A percentile compares a stretch with the other conserved stretches of the same genome.
These are phyloP conservation scores for Nipponacmea schrenckii DNA, from an alignment of 2,888 invertebrate species.

Conservation along the genomic window DNA sequence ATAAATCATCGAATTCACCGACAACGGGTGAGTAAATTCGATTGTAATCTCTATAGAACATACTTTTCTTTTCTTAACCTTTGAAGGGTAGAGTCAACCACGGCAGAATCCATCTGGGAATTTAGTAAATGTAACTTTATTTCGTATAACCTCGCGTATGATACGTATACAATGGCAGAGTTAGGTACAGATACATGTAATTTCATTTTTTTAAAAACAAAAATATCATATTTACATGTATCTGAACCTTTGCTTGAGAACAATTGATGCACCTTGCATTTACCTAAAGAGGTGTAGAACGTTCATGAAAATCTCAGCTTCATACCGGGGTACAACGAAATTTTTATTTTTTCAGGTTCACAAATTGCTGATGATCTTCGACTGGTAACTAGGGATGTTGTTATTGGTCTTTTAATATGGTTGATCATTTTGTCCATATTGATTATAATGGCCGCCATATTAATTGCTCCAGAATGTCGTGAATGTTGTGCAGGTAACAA, in stretches of 20 bases:
- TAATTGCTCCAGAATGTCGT: slow-evolving; percentile 6
- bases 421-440: slow-evolving; percentile 12
- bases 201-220: too few relatives aligned
- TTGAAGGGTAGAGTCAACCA: too few relatives aligned
- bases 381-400: slow-evolving; percentile 11
- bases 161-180: too few relatives aligned
- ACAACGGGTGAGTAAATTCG: neutral
- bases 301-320: neutral
- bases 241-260: too few relatives aligned
- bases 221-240: too few relatives aligned
- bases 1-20: neutral
- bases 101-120: too few relatives aligned
- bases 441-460: slow-evolving; percentile 9
- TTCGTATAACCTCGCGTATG: too few relatives aligned
- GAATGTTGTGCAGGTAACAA: neutral
- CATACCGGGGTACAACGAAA: neutral
- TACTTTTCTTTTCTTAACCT: too few relatives aligned
- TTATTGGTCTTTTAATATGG: slow-evolving; percentile 15
- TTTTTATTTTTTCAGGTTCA: neutral
- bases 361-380: neutral
- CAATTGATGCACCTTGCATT: too few relatives aligned
- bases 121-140: too few relatives aligned
- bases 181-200: too few relatives aligned
- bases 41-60: neutral
- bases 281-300: too few relatives aligned